A percentile compares a stretch with the other conserved stretches of the same genome.
Conservation (phyloP, 2,113 vertebrate species). For the Butorides virescens region DNA sequence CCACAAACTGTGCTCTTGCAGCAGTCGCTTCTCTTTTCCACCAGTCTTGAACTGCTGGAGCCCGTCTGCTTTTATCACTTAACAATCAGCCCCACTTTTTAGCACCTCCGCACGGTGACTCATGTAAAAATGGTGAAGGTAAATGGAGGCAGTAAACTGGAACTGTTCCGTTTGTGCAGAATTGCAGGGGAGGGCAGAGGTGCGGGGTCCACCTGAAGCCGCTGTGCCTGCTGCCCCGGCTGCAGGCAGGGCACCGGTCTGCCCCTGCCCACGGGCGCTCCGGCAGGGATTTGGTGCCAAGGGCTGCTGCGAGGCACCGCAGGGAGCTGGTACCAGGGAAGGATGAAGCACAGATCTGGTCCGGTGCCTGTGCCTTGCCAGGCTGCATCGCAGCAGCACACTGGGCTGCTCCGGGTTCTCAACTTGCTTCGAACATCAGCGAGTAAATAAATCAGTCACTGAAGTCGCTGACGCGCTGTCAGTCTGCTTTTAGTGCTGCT, state of each 20-base stretch:
- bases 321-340: not conserved
- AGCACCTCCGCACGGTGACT: not conserved
- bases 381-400: not conserved
- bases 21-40: not conserved
- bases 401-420: not conserved
- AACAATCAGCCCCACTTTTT: not conserved
- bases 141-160: not conserved
- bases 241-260: not conserved
- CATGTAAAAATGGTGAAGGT: not conserved
- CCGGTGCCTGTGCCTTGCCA: not conserved
- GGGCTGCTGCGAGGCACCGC: not conserved
- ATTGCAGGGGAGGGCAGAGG: not conserved
- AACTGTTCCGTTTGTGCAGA: accelerated
- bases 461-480: not conserved
- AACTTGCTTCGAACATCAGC: not conserved
- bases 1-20: not conserved
- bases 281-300: accelerated
- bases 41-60: not conserved
- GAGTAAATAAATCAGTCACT: not conserved
- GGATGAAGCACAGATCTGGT: not conserved
- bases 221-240: not conserved
- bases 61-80: not conserved
- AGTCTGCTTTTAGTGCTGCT: not conserved
- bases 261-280: accelerated
- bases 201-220: not conserved